phyloP scores from a whole-genome alignment of 2,797 vertebrate genomes.

The Lagodon rhomboides region DNA sequence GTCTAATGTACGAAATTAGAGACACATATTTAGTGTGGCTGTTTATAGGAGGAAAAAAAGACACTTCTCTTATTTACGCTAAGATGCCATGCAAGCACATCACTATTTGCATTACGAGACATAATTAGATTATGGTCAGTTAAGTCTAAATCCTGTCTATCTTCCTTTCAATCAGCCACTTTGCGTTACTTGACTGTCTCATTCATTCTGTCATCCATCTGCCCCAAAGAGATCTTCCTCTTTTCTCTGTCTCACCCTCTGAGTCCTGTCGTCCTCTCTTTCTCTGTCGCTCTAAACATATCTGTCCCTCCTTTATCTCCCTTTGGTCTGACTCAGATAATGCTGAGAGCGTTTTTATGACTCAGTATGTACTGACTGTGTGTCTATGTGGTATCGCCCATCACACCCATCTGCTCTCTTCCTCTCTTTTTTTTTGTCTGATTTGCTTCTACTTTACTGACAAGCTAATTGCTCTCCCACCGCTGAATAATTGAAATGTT shows the following conservation, averaged over 20 bases:
- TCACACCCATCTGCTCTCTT: conserved; percentile 50
- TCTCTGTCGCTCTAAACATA: conserved; percentile 54
- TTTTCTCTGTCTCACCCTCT: conserved; percentile 16
- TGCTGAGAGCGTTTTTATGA: conserved; percentile 79
- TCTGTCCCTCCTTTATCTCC: conserved; percentile 66
- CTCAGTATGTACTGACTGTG: conserved; percentile 72
- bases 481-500: conserved; percentile 70
- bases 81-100: background rate
- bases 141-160: conserved; percentile 25
- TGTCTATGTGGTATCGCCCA: conserved; percentile 53
- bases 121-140: conserved; percentile 8
- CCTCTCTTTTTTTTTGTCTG: conserved; percentile 45
- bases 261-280: conserved; percentile 34
- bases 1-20: conserved; percentile 16
- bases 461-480: conserved; percentile 58
- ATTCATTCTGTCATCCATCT: conserved; percentile 31
- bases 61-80: background rate
- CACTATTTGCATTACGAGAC: conserved; percentile 2
- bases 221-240: conserved; percentile 15
- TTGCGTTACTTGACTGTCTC: background rate
- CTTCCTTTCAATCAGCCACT: conserved; percentile 33
- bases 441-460: conserved; percentile 54
- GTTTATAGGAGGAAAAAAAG: background rate
- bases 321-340: conserved; percentile 80
- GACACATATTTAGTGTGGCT: background rate